Conservation (phyloP, 1,140 invertebrate species). For the Trichonephila clavata region DNA sequence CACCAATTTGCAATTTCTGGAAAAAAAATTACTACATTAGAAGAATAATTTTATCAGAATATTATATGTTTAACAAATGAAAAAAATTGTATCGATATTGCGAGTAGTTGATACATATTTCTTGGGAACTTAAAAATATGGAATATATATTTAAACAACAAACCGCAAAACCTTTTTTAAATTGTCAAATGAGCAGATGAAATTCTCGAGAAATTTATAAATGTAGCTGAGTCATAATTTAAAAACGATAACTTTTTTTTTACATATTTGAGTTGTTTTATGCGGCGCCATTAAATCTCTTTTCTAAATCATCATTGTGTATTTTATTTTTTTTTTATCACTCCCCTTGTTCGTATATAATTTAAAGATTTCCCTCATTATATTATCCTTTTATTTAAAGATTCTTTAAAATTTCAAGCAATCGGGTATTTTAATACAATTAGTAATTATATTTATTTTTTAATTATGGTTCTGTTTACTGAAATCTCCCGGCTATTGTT, state of each 20-base stretch:
- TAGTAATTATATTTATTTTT: neutral
- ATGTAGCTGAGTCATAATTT: neutral
- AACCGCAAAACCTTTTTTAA: neutral
- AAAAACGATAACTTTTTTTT: neutral
- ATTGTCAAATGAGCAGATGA: neutral
- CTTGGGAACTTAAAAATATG: too few species aligned
- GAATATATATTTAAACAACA: neutral
- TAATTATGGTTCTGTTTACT: neutral
- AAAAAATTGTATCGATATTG: too few species aligned
- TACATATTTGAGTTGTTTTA: neutral
- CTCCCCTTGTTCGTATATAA: neutral
- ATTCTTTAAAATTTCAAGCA: conserved; percentile 13
- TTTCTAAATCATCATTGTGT: neutral
- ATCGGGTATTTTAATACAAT: conserved; percentile 17
- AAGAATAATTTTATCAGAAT: too few species aligned
- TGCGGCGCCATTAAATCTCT: neutral
- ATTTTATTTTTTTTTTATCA: neutral
- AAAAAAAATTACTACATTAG: too few species aligned
- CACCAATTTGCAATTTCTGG: too few species aligned
- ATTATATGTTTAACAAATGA: too few species aligned
- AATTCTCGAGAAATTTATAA: neutral
- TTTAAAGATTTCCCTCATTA: neutral
- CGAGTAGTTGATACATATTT: too few species aligned
- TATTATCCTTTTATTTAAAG: conserved; percentile 14
- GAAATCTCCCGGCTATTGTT: neutral